Evolutionary conservation across 2,797 vertebrate genomes (phyloP), one percentile per base, ranked within the genome.

Genomic region (Crocidura indochinensis): DNA sequence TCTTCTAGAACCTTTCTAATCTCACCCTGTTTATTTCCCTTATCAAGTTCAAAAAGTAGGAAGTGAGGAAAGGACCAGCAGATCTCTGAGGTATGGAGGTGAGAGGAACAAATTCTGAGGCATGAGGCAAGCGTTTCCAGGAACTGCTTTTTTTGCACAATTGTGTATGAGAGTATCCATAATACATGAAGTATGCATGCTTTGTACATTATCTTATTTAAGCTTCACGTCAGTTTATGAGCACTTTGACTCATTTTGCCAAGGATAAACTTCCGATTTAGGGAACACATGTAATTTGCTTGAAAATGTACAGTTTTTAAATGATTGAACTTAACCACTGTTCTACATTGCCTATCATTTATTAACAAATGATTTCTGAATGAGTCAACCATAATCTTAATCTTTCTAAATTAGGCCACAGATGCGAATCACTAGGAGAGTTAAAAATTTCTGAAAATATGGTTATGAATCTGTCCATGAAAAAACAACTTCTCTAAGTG

Each of bases 401-500:
- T 47, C 83, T 92, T 87, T 82, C 11, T 74, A 65, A 86, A 49
- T 76, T 29, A 91, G 90, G 27, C 47, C 56, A n/a, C 4, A 47
- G 46, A n/a, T 79, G 17, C 67, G 83, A 87, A 72, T 91, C 19
- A 44, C 14, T 47, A 69, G 69, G 67, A 17, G 26, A 74, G 14
- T 65, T 87, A 22, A 60, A 49, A 12, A 14, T 85, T 87, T 91
- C 85, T n/a, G n/a, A 11, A 26, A 72, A 47, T 73, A 20, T 62
- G 75, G 7, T 24, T 38, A 6, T 47, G 53, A 91, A n/a, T 71
- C 69, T 82, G 75, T 81, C 86, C 69, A 46, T 49, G 60, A 26
- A 90, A 77, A 94, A 80, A 76, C 71, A 89, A 76, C n/a, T 83
- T 49, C 65, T 49, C 49, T 75, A 71, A 20, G 74, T 27, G n/a